A percentile compares a stretch with the other conserved stretches of the same genome.
phyloP scores from a whole-genome alignment of 2,113 vertebrate genomes.

The Melanotaenia duboulayi region DNA sequence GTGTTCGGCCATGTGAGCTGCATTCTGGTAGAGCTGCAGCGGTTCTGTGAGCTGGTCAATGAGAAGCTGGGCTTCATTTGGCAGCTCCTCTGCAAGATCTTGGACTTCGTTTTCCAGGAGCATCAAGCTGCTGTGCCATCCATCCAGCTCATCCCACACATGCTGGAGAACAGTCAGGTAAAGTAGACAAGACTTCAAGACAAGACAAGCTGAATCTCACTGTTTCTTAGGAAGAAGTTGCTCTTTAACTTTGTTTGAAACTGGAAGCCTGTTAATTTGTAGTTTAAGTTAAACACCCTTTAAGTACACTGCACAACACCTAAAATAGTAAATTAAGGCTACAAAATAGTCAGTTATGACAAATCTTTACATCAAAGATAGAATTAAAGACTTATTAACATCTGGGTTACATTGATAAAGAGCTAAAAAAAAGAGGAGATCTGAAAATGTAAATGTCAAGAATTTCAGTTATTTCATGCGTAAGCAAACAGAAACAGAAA shows the following conservation, averaged over 20 bases:
- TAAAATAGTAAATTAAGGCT: neutral
- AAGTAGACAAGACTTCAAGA: no score
- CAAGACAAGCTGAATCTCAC: neutral
- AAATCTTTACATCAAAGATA: neutral
- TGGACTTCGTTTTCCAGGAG: slow-evolving; percentile 92
- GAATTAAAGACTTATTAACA: neutral
- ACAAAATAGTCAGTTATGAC: neutral
- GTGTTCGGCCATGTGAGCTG: slow-evolving; percentile 86
- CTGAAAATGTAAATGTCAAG: neutral
- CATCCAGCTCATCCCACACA: slow-evolving; percentile 92
- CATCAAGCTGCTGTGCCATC: slow-evolving; percentile 89
- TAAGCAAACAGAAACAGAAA: neutral
- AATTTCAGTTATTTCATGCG: neutral
- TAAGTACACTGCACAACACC: no score
- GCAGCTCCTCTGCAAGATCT: slow-evolving; percentile 89
- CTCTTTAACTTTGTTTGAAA: neutral
- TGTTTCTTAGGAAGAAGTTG: neutral
- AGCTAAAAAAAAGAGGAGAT: neutral
- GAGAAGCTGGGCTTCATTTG: slow-evolving; percentile 86
- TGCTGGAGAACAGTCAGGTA: slow-evolving; percentile 72
- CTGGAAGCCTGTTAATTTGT: no score
- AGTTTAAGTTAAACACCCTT: no score
- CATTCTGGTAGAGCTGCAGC: slow-evolving; percentile 88
- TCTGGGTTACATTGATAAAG: neutral
- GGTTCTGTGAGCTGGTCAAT: slow-evolving; percentile 91